Evolutionary conservation across 2,113 vertebrate genomes (phyloP).

Genomic region (Gambusia holbrooki): DNA sequence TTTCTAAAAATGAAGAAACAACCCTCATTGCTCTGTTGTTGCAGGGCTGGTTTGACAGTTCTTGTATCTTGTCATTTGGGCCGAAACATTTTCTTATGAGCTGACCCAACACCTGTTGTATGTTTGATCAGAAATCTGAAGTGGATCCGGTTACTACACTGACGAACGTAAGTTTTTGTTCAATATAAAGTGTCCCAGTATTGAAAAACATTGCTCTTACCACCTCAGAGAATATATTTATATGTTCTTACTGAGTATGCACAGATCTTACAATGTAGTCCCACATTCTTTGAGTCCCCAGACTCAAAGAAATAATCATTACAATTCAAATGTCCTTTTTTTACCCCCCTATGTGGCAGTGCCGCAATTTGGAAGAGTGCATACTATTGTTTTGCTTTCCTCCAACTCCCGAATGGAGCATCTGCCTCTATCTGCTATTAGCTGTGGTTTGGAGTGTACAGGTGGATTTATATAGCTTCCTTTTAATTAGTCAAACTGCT

Average conservation of each 20-base stretch:
- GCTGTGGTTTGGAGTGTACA: conserved; percentile 4
- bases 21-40: no score
- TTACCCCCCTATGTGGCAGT: not conserved
- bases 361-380: not conserved
- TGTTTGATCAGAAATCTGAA: not conserved
- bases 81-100: not conserved
- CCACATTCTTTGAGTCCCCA: no score
- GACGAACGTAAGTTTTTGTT: not conserved
- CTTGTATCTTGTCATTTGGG: not conserved
- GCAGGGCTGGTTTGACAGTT: no score
- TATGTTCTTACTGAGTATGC: not conserved
- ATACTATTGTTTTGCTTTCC: not conserved
- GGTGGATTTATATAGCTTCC: conserved; percentile 2
- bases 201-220: not conserved
- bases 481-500: not conserved
- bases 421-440: conserved; percentile 1
- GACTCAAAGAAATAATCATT: not conserved
- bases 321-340: not conserved
- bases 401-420: not conserved
- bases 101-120: not conserved
- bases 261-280: not conserved
- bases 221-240: not conserved
- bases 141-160: not conserved
- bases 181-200: not conserved
- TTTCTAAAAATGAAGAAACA: no score